Evolutionary conservation across 1,140 invertebrate genomes (phyloP), one percentile per base, ranked within the genome.

Genomic region (Anastrepha ludens): DNA sequence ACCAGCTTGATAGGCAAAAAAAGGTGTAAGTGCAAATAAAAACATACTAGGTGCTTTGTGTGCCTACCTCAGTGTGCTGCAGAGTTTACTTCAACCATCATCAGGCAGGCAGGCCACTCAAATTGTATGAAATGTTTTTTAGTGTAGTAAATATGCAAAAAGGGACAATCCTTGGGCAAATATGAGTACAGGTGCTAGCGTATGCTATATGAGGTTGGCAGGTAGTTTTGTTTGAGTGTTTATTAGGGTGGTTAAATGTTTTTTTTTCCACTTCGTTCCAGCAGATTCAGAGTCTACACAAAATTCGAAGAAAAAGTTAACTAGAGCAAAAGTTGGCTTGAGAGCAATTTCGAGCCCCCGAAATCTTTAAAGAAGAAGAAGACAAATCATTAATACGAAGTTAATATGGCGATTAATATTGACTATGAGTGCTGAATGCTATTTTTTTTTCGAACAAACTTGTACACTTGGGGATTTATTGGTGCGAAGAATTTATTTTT

Each of bases 11-110:
- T 62, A 55, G 47, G 74, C 74, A 50, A 81, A 55, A 74, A 78
- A 81, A 55, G 74, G 74, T 81, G 47, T 55, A 55, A 81, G 74
- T 81, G 47, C 74, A 81, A 81, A 81, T 74, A 74, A 74, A 67
- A 74, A 41, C 13, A 39, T 74, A 15, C 39, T 44, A 41, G 15
- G 67, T n/a, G 67, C 67, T 74, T 29, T 15, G 41, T 47, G 41
- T 58, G 74, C 74, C 47, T 29, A 55, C 9, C 9, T 47, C 44
- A 2, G 17, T 17, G 17, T 5, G n/a, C 20, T 20, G 74, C n/a
- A 55, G 47, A 17, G 47, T 81, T 81, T 81, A 1, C 47, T 55
- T 81, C 44, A 58, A 55, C 44, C 7, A 6, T 4, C 60, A 13
- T n/a, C n/a, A 17, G 29, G 29, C 29, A 29, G 29, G 29, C 29